phyloP scores from a whole-genome alignment of 2,113 vertebrate species.

The Chloropsis hardwickii region DNA sequence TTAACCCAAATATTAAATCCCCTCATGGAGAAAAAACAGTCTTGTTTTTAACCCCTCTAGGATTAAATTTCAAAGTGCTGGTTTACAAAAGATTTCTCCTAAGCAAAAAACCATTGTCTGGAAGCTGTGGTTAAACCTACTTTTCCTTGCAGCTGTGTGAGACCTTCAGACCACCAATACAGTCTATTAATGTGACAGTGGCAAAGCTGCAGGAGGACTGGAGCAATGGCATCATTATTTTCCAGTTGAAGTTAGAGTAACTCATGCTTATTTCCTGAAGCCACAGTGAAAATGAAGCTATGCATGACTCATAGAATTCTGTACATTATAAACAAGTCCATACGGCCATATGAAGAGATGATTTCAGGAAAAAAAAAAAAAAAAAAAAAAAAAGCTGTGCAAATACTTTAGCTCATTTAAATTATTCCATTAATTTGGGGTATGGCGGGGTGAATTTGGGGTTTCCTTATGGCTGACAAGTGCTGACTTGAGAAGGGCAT shows the following conservation, averaged over 20 bases:
- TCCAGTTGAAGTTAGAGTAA: neutral
- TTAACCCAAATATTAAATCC: constrained; percentile 31
- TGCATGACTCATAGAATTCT: rapidly evolving
- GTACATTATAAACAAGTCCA: neutral
- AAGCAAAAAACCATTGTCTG: neutral
- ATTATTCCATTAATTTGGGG: neutral
- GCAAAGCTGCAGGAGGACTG: neutral
- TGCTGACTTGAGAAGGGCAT: neutral
- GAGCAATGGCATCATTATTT: neutral
- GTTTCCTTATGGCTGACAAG: neutral
- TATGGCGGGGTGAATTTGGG: neutral
- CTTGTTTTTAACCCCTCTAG: neutral
- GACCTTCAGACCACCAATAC: neutral
- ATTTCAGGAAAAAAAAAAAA: neutral
- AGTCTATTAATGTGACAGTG: neutral
- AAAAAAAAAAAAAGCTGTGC: neutral
- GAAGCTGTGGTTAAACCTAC: neutral
- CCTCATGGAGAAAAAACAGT: neutral
- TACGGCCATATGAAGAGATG: neutral
- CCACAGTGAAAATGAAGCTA: neutral
- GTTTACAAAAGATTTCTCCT: neutral
- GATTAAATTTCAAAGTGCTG: neutral
- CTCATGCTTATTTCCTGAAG: neutral
- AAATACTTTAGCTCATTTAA: neutral
- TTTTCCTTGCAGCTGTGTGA: neutral